Evolutionary conservation across 2,888 invertebrate species (phyloP).

Genomic region (Synanthedon andrenaeformis): DNA sequence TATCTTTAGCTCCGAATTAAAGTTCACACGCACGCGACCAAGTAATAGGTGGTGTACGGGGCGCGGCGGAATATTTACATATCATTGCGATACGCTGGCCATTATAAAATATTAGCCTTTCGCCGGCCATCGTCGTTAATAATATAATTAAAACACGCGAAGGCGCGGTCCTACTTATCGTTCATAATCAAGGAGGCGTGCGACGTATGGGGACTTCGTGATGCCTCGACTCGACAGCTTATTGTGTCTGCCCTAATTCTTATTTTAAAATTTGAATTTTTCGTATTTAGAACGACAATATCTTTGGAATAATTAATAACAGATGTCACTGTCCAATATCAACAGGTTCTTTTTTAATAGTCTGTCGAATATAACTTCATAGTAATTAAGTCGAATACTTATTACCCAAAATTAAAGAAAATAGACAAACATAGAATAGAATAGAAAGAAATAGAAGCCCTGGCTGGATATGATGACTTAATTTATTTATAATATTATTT

Average conservation of each 20-base stretch:
- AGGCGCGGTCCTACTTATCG: slow-evolving; percentile 61
- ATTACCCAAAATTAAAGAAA: no score
- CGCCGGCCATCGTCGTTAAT: slow-evolving; percentile 60
- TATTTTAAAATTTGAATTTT: slow-evolving; percentile 5
- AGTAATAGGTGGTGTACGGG: slow-evolving; percentile 45
- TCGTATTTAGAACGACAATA: not conserved
- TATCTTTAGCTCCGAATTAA: slow-evolving; percentile 63
- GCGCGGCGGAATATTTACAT: slow-evolving; percentile 66
- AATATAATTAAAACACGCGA: slow-evolving; percentile 70
- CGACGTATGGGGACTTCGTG: slow-evolving; percentile 17
- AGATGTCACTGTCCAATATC: no score
- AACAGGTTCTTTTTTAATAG: no score
- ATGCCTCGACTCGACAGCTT: slow-evolving; percentile 1
- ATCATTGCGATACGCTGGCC: slow-evolving; percentile 64
- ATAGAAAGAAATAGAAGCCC: no score
- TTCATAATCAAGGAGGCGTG: slow-evolving; percentile 47
- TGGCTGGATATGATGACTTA: no score
- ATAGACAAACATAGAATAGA: no score
- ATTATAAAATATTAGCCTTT: slow-evolving; percentile 68
- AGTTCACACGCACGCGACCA: slow-evolving; percentile 56
- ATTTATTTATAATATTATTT: no score
- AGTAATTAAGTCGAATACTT: no score
- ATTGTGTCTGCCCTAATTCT: slow-evolving; percentile 6
- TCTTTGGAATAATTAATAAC: no score
- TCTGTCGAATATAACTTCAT: no score